Percentiles rank a stretch among this genome's conserved stretches.
phyloP scores from a whole-genome alignment of 2,888 invertebrate genomes.

The Andrena bicolor region DNA sequence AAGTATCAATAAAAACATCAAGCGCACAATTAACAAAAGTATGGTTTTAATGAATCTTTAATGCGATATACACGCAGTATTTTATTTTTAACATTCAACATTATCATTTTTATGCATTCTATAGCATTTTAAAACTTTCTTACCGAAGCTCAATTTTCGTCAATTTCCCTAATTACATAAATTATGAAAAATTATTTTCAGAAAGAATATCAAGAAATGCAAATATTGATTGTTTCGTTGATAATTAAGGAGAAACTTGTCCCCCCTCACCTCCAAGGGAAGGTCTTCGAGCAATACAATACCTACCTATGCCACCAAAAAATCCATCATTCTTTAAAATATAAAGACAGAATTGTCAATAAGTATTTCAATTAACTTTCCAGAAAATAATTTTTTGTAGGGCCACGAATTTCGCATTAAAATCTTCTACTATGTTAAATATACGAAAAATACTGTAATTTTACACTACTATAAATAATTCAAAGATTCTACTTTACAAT shows the following conservation, averaged over 20 bases:
- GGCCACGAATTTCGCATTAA: too few relatives aligned
- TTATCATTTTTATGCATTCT: background rate
- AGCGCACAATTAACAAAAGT: background rate
- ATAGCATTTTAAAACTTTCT: background rate
- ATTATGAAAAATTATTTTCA: background rate
- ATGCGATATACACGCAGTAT: background rate
- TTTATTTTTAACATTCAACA: background rate
- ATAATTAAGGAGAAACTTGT: background rate
- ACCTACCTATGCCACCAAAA: too few relatives aligned
- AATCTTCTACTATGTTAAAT: too few relatives aligned
- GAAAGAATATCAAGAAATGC: background rate
- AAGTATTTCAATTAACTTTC: too few relatives aligned
- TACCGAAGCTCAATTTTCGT: background rate
- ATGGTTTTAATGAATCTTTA: background rate
- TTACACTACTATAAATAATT: too few relatives aligned
- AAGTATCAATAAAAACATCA: background rate
- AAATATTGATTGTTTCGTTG: conserved; percentile 1
- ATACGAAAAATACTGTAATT: too few relatives aligned
- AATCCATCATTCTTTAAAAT: background rate
- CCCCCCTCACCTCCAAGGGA: background rate
- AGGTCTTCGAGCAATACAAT: background rate
- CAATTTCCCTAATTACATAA: background rate
- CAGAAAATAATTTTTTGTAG: too few relatives aligned
- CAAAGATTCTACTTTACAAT: too few relatives aligned
- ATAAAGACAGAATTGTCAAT: too few relatives aligned